Evolutionary conservation across 2,113 vertebrate genomes (phyloP), one percentile per base, ranked within the genome.

Genomic region (Psittacara wagleri): DNA sequence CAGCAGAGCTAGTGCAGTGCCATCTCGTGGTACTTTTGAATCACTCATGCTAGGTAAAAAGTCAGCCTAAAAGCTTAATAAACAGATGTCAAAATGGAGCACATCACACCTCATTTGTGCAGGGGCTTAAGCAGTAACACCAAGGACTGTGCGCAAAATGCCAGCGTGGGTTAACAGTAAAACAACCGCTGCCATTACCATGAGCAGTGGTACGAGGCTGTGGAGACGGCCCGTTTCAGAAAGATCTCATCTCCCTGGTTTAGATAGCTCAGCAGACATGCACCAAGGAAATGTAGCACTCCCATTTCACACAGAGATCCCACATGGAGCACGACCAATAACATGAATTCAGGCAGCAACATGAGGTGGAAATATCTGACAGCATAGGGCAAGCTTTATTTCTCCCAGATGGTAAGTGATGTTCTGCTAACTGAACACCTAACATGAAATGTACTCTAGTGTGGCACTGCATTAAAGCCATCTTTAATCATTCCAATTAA

Each of bases 1-100:
- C 70, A 94, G 96, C 81, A 74, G 63, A 97, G 66, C 94, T 92
- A 66, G 77, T 16, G 75, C 92, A 95, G 90, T 95, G 94, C 94
- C 96, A 96, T 85, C 97, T 97, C 68, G 92, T 93, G 96, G 96
- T 46, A 29, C 51, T 92, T 73, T 3, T 17, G 20, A 28, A 72
- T 7, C 67, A 16, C 54, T 84, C 86, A 7, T 0, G 3, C 25
- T 67, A 76, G 31, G 25, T 33, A 79, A 76, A 68, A 57, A 55
- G 22, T 17, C 83, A 7, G 14, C 35, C 29, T 63, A 31, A 68
- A 54, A 44, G 29, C 67, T 66, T 33, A 25, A 70, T 4, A 62
- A 49, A 43, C 14, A 27, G 33, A 27, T 1, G 10, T 64, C 18
- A 54, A 68, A 55, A 69, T 17, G 77, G 73, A 68, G 62, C 75